Evolutionary conservation across 2,113 vertebrate genomes (phyloP), one percentile per base, ranked within the genome.

Genomic region (Rissa tridactyla): DNA sequence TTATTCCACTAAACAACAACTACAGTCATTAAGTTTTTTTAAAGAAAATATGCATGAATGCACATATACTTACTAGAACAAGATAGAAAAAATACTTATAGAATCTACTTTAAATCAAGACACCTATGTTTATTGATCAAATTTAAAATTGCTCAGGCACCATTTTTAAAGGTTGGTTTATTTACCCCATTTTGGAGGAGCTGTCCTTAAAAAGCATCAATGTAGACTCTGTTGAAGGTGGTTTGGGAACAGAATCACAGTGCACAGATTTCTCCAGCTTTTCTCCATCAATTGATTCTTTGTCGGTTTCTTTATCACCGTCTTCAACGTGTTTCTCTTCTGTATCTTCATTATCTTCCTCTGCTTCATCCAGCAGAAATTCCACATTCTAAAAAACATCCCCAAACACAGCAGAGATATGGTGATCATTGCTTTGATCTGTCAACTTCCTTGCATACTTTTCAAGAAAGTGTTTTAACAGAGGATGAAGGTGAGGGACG

Each of bases 151-250:
- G 26, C 19, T 65, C 44, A 68, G 66, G 11, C 16, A 47, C 4
- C 4, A 20, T 13, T 68, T 58, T n/a, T 23, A 90, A 91, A 51
- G 46, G 20, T 88, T 90, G 38, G 15, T 62, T 89, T 54, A 88
- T 92, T 94, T 92, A 99, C 99, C 98, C 98, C 21, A 98, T 98
- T 85, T 99, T 99, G 26, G 99, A 99, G 94, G 98, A 99, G 79
- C 98, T 99, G 96, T 98, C 99, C 42, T 99, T 99, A 79, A 99
- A 99, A 26, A 99, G 98, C 97, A 99, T 98, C 62, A 99, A 86
- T 1, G 99, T 99, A 8, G 99, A 98, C 38, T 99, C 99, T 8
- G 98, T 98, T 69, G 98, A 98, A 18, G 98, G 78, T 26, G 97
- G 95, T 96, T 99, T 88, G 93, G 98, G 75, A 85, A 97, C 18